These are phyloP conservation scores for Menura novaehollandiae DNA, from an alignment of 2,113 vertebrate species.

Conservation along the genomic window DNA sequence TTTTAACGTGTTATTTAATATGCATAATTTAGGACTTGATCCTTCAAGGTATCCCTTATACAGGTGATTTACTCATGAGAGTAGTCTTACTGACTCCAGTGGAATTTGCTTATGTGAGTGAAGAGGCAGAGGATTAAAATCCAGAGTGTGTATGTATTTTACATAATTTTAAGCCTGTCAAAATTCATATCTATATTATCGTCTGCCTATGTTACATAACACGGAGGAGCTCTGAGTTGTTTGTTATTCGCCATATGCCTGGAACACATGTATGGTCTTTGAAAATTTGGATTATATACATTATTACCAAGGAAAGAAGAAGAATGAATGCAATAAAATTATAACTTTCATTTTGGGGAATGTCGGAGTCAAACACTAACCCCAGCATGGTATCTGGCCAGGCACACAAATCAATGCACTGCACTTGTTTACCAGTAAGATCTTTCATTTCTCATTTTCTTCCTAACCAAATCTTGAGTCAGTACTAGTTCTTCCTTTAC, in stretches of 20 bases:
- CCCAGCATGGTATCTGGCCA: not conserved
- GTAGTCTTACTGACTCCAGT: not conserved
- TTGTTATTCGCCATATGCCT: not conserved
- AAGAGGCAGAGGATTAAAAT: slow-evolving; percentile 3
- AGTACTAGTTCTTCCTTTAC: not conserved
- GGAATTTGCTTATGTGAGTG: not conserved
- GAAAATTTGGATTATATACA: not conserved
- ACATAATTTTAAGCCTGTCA: slow-evolving; percentile 41
- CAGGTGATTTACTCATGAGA: not conserved
- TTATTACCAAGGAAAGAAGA: not conserved
- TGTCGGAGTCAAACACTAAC: not conserved
- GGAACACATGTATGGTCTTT: not conserved
- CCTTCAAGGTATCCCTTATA: not conserved
- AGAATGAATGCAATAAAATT: not conserved
- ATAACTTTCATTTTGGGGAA: not conserved
- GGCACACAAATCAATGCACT: not conserved
- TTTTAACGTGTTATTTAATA: not conserved
- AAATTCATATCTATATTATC: slow-evolving; percentile 30
- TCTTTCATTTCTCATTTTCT: not conserved
- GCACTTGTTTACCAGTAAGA: not conserved
- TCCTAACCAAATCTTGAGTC: not conserved
- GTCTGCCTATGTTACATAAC: slow-evolving; percentile 26
- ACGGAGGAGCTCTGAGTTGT: not conserved
- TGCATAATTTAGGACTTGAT: not conserved
- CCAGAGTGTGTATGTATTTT: not conserved